A percentile compares a stretch with the other conserved stretches of the same genome.
Evolutionary conservation across 2,113 vertebrate species (phyloP).

Genomic region (Laticauda colubrina): DNA sequence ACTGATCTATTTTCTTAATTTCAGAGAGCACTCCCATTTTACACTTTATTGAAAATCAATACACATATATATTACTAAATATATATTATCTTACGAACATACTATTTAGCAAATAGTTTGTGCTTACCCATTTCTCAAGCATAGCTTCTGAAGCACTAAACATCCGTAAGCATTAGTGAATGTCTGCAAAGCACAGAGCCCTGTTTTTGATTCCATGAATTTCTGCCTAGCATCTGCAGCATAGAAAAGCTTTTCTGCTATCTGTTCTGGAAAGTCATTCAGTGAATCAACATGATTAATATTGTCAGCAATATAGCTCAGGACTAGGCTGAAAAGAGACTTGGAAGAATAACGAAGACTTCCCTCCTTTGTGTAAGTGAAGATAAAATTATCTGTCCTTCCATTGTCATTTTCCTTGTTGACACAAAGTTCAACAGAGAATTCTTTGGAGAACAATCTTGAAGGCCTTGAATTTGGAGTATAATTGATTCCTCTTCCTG

Average conservation of each 20-base stretch:
- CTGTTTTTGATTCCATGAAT: slow-evolving; percentile 80
- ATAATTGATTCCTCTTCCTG: slow-evolving; percentile 61
- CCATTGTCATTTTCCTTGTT: slow-evolving; percentile 71
- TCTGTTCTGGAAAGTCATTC: slow-evolving; percentile 92
- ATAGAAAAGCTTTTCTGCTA: slow-evolving; percentile 88
- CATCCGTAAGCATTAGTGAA: slow-evolving; percentile 90
- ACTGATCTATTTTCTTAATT: background rate
- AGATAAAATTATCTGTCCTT: slow-evolving; percentile 87
- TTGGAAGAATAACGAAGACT: slow-evolving; percentile 90
- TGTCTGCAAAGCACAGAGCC: slow-evolving; percentile 81
- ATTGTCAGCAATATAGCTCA: slow-evolving; percentile 89
- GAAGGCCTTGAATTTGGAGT: slow-evolving; percentile 70
- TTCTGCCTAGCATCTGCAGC: slow-evolving; percentile 87
- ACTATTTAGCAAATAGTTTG: background rate
- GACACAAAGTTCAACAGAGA: slow-evolving; percentile 77
- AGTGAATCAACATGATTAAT: slow-evolving; percentile 91
- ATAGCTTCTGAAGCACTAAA: slow-evolving; percentile 86
- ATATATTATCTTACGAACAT: background rate
- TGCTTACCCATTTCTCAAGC: slow-evolving; percentile 84
- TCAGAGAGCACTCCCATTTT: background rate
- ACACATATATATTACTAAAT: background rate
- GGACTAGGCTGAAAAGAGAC: slow-evolving; percentile 84
- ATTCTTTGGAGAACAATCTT: slow-evolving; percentile 76
- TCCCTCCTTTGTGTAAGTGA: slow-evolving; percentile 89
- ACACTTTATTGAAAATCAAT: background rate